Evolutionary conservation across 2,797 vertebrate genomes (phyloP).

Genomic region (Peromyscus nudipes): DNA sequence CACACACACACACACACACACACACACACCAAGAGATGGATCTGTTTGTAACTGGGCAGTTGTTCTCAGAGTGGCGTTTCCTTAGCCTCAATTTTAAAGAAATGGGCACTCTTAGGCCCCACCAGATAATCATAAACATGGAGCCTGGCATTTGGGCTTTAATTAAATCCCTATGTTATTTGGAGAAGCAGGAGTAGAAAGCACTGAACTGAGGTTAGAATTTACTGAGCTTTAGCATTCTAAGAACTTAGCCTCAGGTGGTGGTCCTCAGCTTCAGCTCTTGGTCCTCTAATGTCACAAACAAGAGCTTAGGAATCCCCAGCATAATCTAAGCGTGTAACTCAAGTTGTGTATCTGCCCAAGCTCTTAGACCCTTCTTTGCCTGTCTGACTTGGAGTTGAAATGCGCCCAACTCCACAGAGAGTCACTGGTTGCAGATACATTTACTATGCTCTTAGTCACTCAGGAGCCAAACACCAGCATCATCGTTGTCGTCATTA

Average conservation of each 20-base stretch:
- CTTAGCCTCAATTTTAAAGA: neutral
- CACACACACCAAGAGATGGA: neutral
- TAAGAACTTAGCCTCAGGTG: neutral
- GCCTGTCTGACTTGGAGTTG: neutral
- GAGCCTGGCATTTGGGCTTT: neutral
- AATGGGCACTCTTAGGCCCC: neutral
- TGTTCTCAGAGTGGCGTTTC: neutral
- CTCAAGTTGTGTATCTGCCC: neutral
- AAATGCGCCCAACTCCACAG: neutral
- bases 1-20: too few relatives aligned
- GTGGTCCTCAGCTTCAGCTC: neutral
- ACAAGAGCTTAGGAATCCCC: neutral
- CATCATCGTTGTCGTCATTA: neutral
- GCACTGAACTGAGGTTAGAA: neutral
- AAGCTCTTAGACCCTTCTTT: neutral
- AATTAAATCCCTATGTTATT: neutral
- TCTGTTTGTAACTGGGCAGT: neutral
- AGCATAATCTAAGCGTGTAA: neutral
- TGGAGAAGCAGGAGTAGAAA: neutral
- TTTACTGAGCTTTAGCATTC: neutral
- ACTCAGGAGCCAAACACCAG: constrained; percentile 57
- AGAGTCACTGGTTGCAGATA: neutral
- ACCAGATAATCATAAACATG: neutral
- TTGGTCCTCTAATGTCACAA: neutral
- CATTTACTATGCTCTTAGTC: constrained; percentile 70